Base-by-base conservation (phyloP, 23 tunicate genomes). In the Halocynthia roretzi region DNA sequence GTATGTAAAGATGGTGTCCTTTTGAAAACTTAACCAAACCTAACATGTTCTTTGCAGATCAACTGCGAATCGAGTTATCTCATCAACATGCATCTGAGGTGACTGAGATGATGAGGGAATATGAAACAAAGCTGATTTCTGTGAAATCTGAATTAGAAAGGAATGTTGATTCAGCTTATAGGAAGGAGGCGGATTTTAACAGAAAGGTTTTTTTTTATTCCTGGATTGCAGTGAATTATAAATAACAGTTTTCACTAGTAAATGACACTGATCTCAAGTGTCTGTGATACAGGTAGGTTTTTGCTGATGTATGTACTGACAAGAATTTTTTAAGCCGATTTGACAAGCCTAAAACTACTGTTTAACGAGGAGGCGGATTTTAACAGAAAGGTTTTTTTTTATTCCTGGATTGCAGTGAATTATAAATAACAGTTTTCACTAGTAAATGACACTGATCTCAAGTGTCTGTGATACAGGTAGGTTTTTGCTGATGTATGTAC, bases 61-160 rank as follows among this genome's bases (percentile, higher is more conserved):
- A 91, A 61, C 14, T 91, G 11, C 76, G 80, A 23, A 76, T 78
- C 54, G 90, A 85, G 58, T 61, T 91, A 49, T 52, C 70, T 51
- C 83, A 85, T 53, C 96, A 81, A 53, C 91, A 94, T 54, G 83
- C 89, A 10, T 67, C 76, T 21, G 84, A 73, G 21, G 70, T 94
- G 65, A 95, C 88, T 53, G 90, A 88, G 61, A 76, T 80, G 56
- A 76, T n/a, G 22, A 84, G 89, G 51, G 87, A 90, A 58, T 81
- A 81, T 70, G 95, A 88, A 82, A 54, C 56, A 57, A 89, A 94
- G 78, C 77, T 88, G 61, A 76, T 70, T 67, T 53, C 83, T 17
- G 86, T 79, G 71, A 85, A 83, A 67, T 49, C 70, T 12, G 86
- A 85, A 58, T 22, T 91, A 70, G 87, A 81, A 15, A 82, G 74